Base-by-base conservation (phyloP, 1,140 invertebrate genomes). In the Drosophila busckii region DNA sequence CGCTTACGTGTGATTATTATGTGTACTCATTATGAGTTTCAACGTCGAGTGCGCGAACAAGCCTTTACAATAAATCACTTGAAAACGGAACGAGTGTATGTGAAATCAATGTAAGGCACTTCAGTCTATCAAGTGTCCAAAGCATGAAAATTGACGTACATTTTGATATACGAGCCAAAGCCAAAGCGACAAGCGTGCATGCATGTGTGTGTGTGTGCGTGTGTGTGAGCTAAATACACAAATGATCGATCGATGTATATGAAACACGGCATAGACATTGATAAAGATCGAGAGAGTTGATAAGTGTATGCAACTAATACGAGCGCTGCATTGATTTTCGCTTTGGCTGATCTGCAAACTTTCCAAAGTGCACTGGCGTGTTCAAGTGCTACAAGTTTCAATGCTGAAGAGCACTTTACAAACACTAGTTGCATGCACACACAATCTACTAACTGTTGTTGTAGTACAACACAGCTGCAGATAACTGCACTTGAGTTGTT, bases 51-150 rank as follows among this genome's bases (percentile, higher is more conserved):
- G 75, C 44, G 52, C 55, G 61, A 70, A 80, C 75, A 80, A 80
- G 75, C 76, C 75, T 75, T 80, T 82, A 80, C 75, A 80, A 75
- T 82, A 82, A 82, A 80, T 80, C 75, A 80, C 75, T 80, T 80
- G 75, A 80, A 70, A n/a, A 75, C 59, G 48, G 76, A 38, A 48
- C 17, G 49, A 38, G 40, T 69, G 69, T 82, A 70, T 49, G 75
- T 75, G 75, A 80, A 80, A 80, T 80, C 75, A 80, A 80, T 80
- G 75, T 80, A 75, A 80, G 65, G 75, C 75, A 80, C 75, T 80
- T 82, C 75, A 80, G 64, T 82, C 75, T 82, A 82, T 84, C 64
- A 78, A 84, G 78, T 84, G 78, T 78, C 78, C 61, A 40, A 67
- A 71, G 80, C 78, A 84, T 69, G 78, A 69, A 84, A 84, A 78